Evolutionary conservation across 2,797 vertebrate genomes (phyloP).

Genomic region (Falco rusticolus): DNA sequence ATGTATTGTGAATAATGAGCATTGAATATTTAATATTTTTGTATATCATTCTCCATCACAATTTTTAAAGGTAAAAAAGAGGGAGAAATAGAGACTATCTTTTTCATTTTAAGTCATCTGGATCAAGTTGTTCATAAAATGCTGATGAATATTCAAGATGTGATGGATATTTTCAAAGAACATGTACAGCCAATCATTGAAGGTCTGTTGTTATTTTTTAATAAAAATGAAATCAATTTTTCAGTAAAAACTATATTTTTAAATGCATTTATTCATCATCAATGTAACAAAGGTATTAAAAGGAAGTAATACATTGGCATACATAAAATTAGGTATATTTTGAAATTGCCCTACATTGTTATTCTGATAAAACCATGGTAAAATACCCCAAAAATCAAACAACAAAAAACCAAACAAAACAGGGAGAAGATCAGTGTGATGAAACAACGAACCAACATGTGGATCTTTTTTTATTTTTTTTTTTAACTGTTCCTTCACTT

Average conservation of each 20-base stretch:
- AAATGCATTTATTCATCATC: neutral
- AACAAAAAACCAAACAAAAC: fast-evolving
- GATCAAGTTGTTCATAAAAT: neutral
- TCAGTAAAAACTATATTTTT: neutral
- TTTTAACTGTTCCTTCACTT: neutral
- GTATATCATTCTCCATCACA: neutral
- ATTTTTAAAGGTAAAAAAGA: neutral
- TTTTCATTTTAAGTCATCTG: constrained; percentile 16
- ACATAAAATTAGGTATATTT: neutral
- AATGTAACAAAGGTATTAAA: neutral
- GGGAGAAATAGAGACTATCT: neutral
- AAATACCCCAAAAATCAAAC: neutral
- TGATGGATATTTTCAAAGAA: neutral
- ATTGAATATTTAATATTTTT: constrained; percentile 52
- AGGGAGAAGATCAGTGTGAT: neutral
- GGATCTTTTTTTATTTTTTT: too few species aligned
- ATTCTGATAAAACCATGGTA: neutral
- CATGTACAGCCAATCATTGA: neutral
- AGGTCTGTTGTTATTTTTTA: neutral
- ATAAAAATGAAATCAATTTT: neutral
- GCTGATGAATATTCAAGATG: neutral
- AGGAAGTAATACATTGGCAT: neutral
- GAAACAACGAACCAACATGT: neutral
- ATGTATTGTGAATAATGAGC: constrained; percentile 21
- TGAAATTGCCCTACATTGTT: neutral